Conservation (phyloP, 30 jellyfish, hydroid and myxozoan genomes). For the Aurelia aurita region DNA sequence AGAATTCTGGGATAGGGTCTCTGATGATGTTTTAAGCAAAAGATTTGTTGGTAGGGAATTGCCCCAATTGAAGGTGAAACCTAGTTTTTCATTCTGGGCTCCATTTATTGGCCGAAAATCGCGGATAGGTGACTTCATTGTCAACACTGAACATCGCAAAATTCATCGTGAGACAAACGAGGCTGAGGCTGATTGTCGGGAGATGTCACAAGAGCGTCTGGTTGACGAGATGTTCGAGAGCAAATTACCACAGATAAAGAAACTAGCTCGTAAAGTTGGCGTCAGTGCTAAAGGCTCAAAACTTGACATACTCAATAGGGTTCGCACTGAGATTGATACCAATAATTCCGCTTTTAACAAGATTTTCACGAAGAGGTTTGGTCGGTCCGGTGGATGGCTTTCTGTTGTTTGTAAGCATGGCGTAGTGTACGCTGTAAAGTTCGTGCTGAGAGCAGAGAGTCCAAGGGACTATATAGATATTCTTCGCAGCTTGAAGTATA, state of each 20-base stretch:
- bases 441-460: constrained; percentile 46
- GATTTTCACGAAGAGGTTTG: constrained; percentile 30
- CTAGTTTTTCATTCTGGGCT: constrained; percentile 31
- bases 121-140: neutral
- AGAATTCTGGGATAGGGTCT: too few species aligned
- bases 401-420: constrained; percentile 46
- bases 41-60: neutral
- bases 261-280: constrained; percentile 30
- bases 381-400: constrained; percentile 73
- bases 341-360: constrained; percentile 19
- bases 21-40: neutral
- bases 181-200: constrained; percentile 42
- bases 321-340: neutral
- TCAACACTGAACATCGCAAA: constrained; percentile 57
- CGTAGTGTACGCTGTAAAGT: constrained; percentile 27
- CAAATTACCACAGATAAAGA: neutral
- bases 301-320: constrained; percentile 34
- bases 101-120: constrained; percentile 40
- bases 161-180: constrained; percentile 2
- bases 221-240: constrained; percentile 14
- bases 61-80: neutral
- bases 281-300: constrained; percentile 42
- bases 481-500: constrained; percentile 15
- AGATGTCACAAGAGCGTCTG: constrained; percentile 48
- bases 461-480: constrained; percentile 49